Evolutionary conservation across 2,888 invertebrate species (phyloP), one percentile per base, ranked within the genome.

Genomic region (Busseola fusca): DNA sequence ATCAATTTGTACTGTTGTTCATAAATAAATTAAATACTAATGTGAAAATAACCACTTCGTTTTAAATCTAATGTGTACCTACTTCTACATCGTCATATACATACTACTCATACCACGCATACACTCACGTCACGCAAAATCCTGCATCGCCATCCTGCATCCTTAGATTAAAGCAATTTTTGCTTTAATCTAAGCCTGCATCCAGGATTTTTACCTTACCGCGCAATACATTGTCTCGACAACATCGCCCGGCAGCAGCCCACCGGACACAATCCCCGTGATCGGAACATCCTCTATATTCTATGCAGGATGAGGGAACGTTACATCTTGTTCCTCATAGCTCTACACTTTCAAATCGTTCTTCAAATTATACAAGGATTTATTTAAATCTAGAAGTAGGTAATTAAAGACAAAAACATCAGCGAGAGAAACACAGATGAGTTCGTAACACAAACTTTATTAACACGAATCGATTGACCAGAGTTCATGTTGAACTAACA

Each of bases 391-490:
- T 6, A 52, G 25, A n/a, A 12, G 5, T n/a, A 12, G n/a, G n/a
- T n/a, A 50, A n/a, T n/a, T 10, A n/a, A 10, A 1, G n/a, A n/a
- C 12, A 14, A 58, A n/a, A 21, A 9, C 14, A 18, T 65, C 2
- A 7, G 6, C 14, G 37, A 50, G 9, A 56, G n/a, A 78, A 57
- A 68, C 64, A 57, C 34, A 40, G 4, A 5, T 0, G 4, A 1
- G 9, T 69, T 66, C 0, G 71, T 83, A 83, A 84, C 84, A 76
- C 74, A 70, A 66, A 83, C 65, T 84, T 84, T 84, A 81, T 79
- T 81, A 70, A 76, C 77, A 73, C 65, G 59, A 69, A 72, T 83
- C 76, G 59, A 71, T 75, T 72, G 75, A 80, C 75, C 73, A 75
- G 72, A 78, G 7, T 21, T 64, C 50, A 30, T 27, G n/a, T 50